A percentile compares a stretch with the other conserved stretches of the same genome.
These are phyloP conservation scores for Drosophila quinaria DNA, from an alignment of 2,888 invertebrate genomes.

Conservation along the genomic window DNA sequence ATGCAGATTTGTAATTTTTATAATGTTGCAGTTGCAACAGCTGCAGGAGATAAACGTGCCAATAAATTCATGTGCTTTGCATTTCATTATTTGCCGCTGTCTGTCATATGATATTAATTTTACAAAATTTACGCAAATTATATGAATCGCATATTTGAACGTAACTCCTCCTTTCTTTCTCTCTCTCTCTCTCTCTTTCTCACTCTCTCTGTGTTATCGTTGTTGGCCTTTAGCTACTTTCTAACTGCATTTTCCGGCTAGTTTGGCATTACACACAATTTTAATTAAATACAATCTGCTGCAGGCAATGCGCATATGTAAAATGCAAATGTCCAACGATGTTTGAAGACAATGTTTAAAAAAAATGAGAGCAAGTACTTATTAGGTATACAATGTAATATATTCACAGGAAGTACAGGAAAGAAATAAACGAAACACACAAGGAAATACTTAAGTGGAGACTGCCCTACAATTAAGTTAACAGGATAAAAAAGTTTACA, in stretches of 20 bases:
- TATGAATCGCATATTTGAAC: slow-evolving; percentile 23
- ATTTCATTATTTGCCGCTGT: slow-evolving; percentile 67
- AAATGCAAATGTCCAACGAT: slow-evolving; percentile 56
- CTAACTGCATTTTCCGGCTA: slow-evolving; percentile 51
- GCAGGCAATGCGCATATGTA: slow-evolving; percentile 72
- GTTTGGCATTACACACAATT: slow-evolving; percentile 67
- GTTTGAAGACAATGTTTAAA: slow-evolving; percentile 10
- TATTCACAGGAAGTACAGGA: slow-evolving; percentile 22
- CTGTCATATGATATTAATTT: slow-evolving; percentile 49
- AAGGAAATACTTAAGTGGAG: neutral
- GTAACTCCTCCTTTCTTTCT: neutral
- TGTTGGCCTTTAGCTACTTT: slow-evolving; percentile 33
- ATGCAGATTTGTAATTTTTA: slow-evolving; percentile 66
- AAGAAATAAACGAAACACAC: neutral
- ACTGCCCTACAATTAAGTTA: neutral
- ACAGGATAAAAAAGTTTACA: neutral
- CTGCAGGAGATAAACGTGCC: slow-evolving; percentile 71
- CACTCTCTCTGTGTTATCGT: slow-evolving; percentile 13
- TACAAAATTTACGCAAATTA: slow-evolving; percentile 32
- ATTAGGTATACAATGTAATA: slow-evolving; percentile 49
- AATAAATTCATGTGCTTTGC: slow-evolving; percentile 77
- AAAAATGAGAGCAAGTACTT: slow-evolving; percentile 47
- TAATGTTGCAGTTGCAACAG: slow-evolving; percentile 43
- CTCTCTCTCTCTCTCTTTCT: too few relatives aligned
- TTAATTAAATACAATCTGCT: slow-evolving; percentile 70